phyloP scores from a whole-genome alignment of 2,888 invertebrate species.

The Drosophila aldrichi region DNA sequence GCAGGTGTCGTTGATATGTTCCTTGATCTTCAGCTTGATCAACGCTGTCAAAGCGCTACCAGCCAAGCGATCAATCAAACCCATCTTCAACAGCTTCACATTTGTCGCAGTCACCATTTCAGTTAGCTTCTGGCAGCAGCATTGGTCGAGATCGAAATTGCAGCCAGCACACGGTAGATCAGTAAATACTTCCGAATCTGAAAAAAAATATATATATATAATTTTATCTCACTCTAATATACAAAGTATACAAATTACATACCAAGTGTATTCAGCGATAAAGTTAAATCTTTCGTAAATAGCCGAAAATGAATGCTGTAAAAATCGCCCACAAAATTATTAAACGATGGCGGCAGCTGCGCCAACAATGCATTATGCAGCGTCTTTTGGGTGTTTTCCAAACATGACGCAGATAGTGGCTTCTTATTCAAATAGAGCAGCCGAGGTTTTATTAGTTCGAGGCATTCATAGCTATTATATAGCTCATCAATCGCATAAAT shows the following conservation, averaged over 20 bases:
- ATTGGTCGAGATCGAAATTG: constrained; percentile 87
- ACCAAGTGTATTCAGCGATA: constrained; percentile 51
- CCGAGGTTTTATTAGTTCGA: constrained; percentile 65
- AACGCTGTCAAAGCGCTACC: constrained; percentile 94
- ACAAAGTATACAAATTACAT: constrained; percentile 16
- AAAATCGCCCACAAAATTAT: constrained; percentile 90
- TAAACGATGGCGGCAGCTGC: constrained; percentile 90
- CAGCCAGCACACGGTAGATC: constrained; percentile 90
- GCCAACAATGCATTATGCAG: constrained; percentile 87
- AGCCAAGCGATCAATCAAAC: constrained; percentile 92
- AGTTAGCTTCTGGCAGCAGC: constrained; percentile 87
- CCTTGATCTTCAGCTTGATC: constrained; percentile 93
- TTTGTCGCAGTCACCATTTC: constrained; percentile 91
- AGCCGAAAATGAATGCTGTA: constrained; percentile 92
- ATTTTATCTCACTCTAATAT: background rate
- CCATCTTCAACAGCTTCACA: constrained; percentile 90
- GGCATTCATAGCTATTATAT: constrained; percentile 70
- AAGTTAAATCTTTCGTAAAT: constrained; percentile 86
- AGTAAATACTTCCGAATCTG: constrained; percentile 65
- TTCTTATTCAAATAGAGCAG: constrained; percentile 58
- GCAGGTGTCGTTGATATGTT: constrained; percentile 93
- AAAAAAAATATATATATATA: background rate
- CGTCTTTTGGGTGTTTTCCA: constrained; percentile 86
- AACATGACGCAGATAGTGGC: constrained; percentile 71
- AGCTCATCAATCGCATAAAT: constrained; percentile 81